Conservation (phyloP, 2,113 vertebrate species). For the Polypterus senegalus region DNA sequence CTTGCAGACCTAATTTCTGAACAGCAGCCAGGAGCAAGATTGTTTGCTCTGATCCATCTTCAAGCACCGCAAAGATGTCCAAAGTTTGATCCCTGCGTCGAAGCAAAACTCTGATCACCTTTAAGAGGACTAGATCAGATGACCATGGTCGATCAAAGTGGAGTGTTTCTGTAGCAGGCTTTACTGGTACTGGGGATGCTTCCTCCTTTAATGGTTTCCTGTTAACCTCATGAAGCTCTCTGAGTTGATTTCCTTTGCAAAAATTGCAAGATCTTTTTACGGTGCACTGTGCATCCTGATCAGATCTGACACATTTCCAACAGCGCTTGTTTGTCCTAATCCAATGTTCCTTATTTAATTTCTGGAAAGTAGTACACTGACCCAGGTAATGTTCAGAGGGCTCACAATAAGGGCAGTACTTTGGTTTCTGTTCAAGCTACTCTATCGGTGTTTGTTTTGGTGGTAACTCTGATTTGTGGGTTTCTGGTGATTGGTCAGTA, state of each 20-base stretch:
- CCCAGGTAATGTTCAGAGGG: slow-evolving; percentile 3
- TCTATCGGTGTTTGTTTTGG: background rate
- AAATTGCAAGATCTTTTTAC: slow-evolving; percentile 1
- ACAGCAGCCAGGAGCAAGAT: background rate
- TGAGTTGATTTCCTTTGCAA: slow-evolving; percentile 8
- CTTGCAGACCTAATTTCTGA: too few relatives aligned
- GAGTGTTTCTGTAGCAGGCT: too few relatives aligned
- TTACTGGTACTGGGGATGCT: too few relatives aligned
- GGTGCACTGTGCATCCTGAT: slow-evolving; percentile 2
- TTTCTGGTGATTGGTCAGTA: too few relatives aligned
- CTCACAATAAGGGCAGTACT: slow-evolving; percentile 12
- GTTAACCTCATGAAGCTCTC: slow-evolving; percentile 1
- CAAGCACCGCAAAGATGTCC: background rate
- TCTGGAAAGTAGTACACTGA: background rate
- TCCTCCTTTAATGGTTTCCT: background rate
- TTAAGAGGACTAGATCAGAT: too few relatives aligned
- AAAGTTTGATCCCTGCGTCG: background rate
- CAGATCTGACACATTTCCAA: slow-evolving; percentile 1
- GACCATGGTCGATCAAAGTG: too few relatives aligned
- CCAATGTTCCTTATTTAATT: slow-evolving; percentile 4
- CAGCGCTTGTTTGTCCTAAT: slow-evolving; percentile 4
- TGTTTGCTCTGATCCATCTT: background rate
- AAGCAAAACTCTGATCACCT: too few relatives aligned
- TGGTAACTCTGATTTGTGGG: too few relatives aligned
- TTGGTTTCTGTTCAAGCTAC: background rate